Conservation (phyloP, 2,797 vertebrate genomes). For the Pelodytes ibericus region DNA sequence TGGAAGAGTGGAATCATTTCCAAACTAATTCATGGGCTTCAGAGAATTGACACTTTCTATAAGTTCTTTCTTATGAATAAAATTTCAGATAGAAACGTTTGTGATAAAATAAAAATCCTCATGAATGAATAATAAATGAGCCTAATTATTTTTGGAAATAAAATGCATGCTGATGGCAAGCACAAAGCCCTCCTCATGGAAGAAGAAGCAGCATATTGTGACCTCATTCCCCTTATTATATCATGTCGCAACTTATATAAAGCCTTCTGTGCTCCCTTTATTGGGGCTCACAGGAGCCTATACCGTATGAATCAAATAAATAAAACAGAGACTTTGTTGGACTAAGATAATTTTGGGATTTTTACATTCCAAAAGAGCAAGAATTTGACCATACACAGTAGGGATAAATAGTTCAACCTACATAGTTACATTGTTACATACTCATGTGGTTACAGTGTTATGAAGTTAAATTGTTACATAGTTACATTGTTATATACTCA, state of each 20-base stretch:
- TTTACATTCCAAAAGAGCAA: no score
- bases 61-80: constrained; percentile 29
- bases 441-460: no score
- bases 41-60: constrained; percentile 25
- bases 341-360: no score
- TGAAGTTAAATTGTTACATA: no score
- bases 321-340: no score
- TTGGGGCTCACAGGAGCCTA: constrained; percentile 7
- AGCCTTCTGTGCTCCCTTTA: background rate
- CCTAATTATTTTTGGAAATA: constrained; percentile 3
- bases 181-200: background rate
- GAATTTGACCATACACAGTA: no score
- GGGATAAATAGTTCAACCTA: no score
- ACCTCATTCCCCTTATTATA: background rate
- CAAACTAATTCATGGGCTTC: constrained; percentile 15
- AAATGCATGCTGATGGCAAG: background rate
- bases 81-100: constrained; percentile 19
- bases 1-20: constrained; percentile 34
- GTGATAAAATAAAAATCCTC: constrained; percentile 11
- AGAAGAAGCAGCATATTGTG: background rate
- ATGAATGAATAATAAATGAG: background rate
- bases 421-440: no score
- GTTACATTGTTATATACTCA: no score
- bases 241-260: constrained; percentile 1
- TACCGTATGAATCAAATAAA: background rate